Conservation (phyloP, 2,888 invertebrate genomes). For the Tenthredo mesomela region DNA sequence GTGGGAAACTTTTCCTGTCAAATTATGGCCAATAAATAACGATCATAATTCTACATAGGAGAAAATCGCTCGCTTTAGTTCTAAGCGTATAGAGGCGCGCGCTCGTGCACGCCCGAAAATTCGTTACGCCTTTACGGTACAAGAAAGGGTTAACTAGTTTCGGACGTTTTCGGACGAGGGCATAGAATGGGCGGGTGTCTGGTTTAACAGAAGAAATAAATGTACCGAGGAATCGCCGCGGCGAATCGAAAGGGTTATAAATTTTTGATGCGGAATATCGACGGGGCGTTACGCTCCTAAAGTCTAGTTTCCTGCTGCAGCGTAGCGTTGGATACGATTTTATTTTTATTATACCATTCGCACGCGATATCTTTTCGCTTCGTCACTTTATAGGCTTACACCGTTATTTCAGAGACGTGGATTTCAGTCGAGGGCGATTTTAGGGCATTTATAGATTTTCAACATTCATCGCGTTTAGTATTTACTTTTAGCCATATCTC, state of each 20-base stretch:
- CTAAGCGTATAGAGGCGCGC: constrained; percentile 1
- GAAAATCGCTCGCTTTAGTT: constrained; percentile 29
- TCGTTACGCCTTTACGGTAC: constrained; percentile 41
- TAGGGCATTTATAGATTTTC: too few species aligned
- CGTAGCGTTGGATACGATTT: neutral
- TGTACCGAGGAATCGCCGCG: constrained; percentile 63
- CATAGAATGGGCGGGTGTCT: constrained; percentile 33
- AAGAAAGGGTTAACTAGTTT: constrained; percentile 50
- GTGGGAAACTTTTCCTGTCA: constrained; percentile 33
- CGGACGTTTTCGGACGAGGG: constrained; percentile 34
- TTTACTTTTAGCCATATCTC: neutral
- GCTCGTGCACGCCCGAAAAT: constrained; percentile 21
- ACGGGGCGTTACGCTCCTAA: constrained; percentile 32
- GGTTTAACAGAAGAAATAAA: constrained; percentile 17
- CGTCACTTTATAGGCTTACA: neutral
- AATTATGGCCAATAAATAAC: constrained; percentile 29
- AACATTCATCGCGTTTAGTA: neutral
- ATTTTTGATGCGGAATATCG: constrained; percentile 57
- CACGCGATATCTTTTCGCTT: constrained; percentile 26
- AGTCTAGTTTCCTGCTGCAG: neutral
- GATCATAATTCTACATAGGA: constrained; percentile 7
- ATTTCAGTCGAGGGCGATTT: neutral
- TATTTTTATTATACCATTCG: constrained; percentile 12
- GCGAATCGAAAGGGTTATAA: constrained; percentile 66
- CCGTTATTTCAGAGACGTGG: neutral